Evolutionary conservation across 2,797 vertebrate species (phyloP).

Genomic region (Macroramphosus scolopax): DNA sequence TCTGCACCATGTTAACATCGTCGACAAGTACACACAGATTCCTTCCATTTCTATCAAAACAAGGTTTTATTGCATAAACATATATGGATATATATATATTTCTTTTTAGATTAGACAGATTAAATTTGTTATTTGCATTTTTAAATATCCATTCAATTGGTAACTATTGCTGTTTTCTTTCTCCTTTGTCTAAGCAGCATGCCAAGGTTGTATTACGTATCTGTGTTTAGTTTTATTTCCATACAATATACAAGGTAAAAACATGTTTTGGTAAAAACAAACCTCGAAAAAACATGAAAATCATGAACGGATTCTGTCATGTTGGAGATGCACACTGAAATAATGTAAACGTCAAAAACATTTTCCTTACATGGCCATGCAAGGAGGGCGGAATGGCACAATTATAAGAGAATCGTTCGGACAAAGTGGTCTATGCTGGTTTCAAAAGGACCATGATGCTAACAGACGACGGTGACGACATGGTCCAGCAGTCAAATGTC

Average conservation of each 20-base stretch:
- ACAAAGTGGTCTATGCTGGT: constrained; percentile 68
- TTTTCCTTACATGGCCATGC: constrained; percentile 51
- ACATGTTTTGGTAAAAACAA: constrained; percentile 71
- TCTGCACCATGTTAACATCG: no score
- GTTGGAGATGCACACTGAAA: constrained; percentile 56
- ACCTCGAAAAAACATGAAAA: constrained; percentile 62
- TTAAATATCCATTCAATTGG: constrained; percentile 72
- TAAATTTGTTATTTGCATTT: constrained; percentile 86
- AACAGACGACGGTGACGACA: constrained; percentile 48
- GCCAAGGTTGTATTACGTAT: constrained; percentile 79
- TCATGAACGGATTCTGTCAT: constrained; percentile 46
- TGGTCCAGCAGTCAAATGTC: constrained; percentile 43
- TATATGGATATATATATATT: constrained; percentile 82
- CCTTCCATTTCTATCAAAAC: constrained; percentile 71
- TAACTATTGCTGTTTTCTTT: constrained; percentile 80
- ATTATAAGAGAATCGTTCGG: constrained; percentile 32
- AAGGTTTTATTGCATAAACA: constrained; percentile 97
- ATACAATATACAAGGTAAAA: constrained; percentile 74
- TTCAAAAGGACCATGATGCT: constrained; percentile 55
- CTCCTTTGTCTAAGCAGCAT: constrained; percentile 83
- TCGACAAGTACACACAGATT: constrained; percentile 36
- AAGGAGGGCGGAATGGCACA: constrained; percentile 56
- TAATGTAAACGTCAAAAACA: constrained; percentile 65
- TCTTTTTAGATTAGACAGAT: constrained; percentile 82
- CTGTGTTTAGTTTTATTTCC: constrained; percentile 60